A percentile compares a stretch with the other conserved stretches of the same genome.
Conservation (phyloP, 2,113 vertebrate species). For the Salminus brasiliensis region DNA sequence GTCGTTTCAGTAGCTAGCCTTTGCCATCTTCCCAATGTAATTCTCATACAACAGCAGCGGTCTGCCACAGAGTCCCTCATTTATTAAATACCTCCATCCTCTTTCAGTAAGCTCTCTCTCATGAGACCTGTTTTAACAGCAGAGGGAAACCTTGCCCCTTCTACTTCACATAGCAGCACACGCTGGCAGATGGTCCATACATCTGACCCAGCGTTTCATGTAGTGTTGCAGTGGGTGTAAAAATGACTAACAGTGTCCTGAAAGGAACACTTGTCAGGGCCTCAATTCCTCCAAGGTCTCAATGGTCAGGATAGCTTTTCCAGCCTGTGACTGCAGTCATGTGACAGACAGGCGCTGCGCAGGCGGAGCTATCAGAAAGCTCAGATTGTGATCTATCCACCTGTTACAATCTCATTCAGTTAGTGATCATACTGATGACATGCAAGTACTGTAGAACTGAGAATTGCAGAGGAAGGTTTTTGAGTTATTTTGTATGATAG, state of each 20-base stretch:
- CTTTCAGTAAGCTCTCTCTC: not conserved
- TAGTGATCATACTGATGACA: not conserved
- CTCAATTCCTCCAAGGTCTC: constrained; percentile 20
- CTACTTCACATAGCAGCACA: constrained; percentile 11
- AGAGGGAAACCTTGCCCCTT: constrained; percentile 69
- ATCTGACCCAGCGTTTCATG: constrained; percentile 26
- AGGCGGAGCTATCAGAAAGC: not conserved
- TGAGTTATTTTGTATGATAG: not conserved
- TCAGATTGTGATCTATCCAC: not conserved
- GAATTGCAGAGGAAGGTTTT: no score
- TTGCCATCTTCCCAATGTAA: not conserved
- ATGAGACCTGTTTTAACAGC: constrained; percentile 52
- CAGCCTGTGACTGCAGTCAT: not conserved
- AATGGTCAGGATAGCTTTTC: constrained; percentile 22
- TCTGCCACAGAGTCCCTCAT: not conserved
- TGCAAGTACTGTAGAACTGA: no score
- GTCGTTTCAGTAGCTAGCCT: no score
- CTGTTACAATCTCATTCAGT: not conserved
- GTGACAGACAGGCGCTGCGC: not conserved
- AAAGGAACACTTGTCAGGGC: constrained; percentile 41
- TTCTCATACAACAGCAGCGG: not conserved
- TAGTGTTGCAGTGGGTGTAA: constrained; percentile 40
- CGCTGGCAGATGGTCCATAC: constrained; percentile 48
- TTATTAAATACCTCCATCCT: not conserved
- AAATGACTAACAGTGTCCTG: constrained; percentile 47